phyloP scores from a whole-genome alignment of 2,888 invertebrate species.

The Drosophila borborema region DNA sequence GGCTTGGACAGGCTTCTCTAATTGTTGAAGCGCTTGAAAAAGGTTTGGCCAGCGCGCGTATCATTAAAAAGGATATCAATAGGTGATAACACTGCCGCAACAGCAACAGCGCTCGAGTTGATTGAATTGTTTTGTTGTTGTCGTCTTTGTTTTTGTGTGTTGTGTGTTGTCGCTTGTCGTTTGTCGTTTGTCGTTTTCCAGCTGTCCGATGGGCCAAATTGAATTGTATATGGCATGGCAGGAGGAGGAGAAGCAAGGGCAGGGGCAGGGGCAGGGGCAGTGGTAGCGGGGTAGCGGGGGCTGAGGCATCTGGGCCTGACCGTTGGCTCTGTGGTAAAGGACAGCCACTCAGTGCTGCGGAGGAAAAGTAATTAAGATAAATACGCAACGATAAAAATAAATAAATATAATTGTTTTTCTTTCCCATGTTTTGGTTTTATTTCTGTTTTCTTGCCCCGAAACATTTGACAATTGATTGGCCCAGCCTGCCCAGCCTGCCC shows the following conservation, averaged over 20 bases:
- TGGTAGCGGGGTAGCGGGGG: not conserved
- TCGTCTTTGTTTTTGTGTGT: conserved; percentile 22
- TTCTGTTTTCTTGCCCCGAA: conserved; percentile 14
- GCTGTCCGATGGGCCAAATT: conserved; percentile 67
- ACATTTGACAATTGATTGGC: conserved; percentile 71
- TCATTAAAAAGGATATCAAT: conserved; percentile 78
- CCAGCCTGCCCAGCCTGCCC: conserved; percentile 14
- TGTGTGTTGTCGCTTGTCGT: conserved; percentile 37
- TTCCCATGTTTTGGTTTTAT: conserved; percentile 32
- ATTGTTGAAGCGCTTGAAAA: conserved; percentile 67
- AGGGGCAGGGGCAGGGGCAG: too few relatives aligned
- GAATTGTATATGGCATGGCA: conserved; percentile 61
- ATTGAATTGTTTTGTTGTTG: conserved; percentile 73
- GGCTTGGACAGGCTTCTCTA: conserved; percentile 55
- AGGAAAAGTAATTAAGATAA: conserved; percentile 80
- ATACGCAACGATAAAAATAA: conserved; percentile 76
- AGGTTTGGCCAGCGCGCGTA: conserved; percentile 70
- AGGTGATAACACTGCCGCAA: conserved; percentile 67
- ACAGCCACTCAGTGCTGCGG: conserved; percentile 67
- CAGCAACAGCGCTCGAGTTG: conserved; percentile 51
- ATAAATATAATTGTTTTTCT: conserved; percentile 77
- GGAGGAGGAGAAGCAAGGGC: not conserved
- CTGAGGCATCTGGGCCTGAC: conserved; percentile 1
- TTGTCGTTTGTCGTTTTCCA: conserved; percentile 56
- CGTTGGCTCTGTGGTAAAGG: conserved; percentile 17